A percentile compares a stretch with the other conserved stretches of the same genome.
phyloP scores from a whole-genome alignment of 2,113 vertebrate species.

The Hymenochirus boettgeri region DNA sequence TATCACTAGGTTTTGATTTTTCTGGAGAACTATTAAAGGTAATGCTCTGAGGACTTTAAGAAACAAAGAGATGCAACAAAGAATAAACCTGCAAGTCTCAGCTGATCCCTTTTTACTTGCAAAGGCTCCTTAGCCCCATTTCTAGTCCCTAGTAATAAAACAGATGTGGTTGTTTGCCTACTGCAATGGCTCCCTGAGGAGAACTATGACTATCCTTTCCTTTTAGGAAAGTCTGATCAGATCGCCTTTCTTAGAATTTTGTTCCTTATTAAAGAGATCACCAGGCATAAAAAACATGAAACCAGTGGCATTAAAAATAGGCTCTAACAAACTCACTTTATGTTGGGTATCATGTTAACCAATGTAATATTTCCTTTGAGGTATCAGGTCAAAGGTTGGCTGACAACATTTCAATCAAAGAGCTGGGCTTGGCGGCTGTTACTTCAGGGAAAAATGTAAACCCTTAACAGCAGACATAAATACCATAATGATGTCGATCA shows the following conservation, averaged over 20 bases:
- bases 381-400: neutral
- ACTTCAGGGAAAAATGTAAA: neutral
- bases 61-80: conserved; percentile 50
- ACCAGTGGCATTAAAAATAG: neutral
- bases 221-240: conserved; percentile 53
- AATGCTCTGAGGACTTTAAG: conserved; percentile 52
- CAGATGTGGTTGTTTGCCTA: conserved; percentile 63
- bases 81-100: conserved; percentile 48
- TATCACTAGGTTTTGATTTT: conserved; percentile 46
- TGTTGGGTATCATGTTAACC: conserved; percentile 11
- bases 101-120: conserved; percentile 56
- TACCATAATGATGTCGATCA: neutral
- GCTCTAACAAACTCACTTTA: neutral
- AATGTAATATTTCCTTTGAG: neutral
- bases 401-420: conserved; percentile 1
- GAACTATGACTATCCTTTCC: conserved; percentile 53
- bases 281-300: conserved; percentile 4
- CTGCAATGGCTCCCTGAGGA: conserved; percentile 51
- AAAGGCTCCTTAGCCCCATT: conserved; percentile 47
- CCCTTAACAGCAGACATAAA: neutral
- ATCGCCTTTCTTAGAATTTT: conserved; percentile 2
- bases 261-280: neutral
- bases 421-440: neutral
- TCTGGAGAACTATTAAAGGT: conserved; percentile 55
- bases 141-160: conserved; percentile 57